These are phyloP conservation scores for Thinocorus orbignyianus DNA, from an alignment of 2,113 vertebrate species.

Conservation along the genomic window DNA sequence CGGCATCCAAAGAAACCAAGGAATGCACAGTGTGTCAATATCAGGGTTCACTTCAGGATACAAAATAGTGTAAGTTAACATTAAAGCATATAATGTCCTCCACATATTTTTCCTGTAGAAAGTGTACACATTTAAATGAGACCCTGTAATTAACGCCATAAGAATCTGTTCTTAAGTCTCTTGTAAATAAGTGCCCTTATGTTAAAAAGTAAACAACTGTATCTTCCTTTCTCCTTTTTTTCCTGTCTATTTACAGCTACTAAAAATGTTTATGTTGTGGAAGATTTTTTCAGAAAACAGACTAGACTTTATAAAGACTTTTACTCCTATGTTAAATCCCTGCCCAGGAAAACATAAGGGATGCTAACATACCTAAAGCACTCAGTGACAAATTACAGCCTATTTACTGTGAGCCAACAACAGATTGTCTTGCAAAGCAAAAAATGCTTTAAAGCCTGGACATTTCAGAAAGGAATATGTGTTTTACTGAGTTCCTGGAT, in stretches of 20 bases:
- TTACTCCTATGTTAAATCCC: not conserved
- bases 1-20: not conserved
- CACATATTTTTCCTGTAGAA: not conserved
- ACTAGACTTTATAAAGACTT: not conserved
- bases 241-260: not conserved
- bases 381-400: not conserved
- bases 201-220: not conserved
- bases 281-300: not conserved
- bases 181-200: not conserved
- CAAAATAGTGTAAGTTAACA: not conserved
- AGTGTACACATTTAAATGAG: not conserved
- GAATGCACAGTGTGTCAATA: not conserved
- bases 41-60: conserved; percentile 5
- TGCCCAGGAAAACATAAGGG: not conserved
- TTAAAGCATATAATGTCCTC: not conserved
- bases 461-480: not conserved
- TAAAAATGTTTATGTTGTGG: not conserved
- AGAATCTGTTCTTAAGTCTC: not conserved
- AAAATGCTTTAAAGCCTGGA: not conserved
- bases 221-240: not conserved
- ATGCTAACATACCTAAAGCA: not conserved
- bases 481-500: not conserved
- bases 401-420: not conserved
- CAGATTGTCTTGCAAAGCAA: not conserved
- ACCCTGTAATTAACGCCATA: not conserved